Percentiles rank a stretch among this genome's conserved stretches.
Conservation (phyloP, 2,797 vertebrate genomes). For the Morelia viridis region DNA sequence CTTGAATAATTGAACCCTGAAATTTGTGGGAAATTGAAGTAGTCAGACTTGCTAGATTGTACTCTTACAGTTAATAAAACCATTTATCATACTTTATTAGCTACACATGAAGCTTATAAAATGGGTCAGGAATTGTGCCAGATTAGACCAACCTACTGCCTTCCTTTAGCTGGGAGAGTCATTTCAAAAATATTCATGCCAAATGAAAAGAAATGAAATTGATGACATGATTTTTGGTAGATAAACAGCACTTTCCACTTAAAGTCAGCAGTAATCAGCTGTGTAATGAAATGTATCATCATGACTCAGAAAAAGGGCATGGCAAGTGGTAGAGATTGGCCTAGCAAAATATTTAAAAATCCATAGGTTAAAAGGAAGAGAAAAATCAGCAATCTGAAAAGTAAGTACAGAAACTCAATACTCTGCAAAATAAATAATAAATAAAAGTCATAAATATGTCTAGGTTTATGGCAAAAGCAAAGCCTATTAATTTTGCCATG, state of each 20-base stretch:
- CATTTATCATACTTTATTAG: background rate
- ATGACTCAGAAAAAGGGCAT: background rate
- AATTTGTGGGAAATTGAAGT: background rate
- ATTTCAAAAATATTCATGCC: conserved; percentile 11
- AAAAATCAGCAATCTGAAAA: background rate
- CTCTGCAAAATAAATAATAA: background rate
- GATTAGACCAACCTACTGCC: background rate
- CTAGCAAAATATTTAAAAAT: background rate
- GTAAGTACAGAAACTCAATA: background rate
- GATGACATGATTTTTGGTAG: conserved; percentile 3
- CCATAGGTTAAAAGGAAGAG: background rate
- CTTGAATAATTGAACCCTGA: background rate
- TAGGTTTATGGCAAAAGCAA: background rate
- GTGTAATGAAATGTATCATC: conserved; percentile 12
- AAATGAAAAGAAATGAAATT: background rate
- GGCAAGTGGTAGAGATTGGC: background rate
- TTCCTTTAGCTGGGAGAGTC: background rate
- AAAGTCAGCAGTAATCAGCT: conserved; percentile 1
- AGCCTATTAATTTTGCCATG: background rate
- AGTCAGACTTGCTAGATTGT: background rate
- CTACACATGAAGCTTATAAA: background rate
- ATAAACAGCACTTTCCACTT: conserved; percentile 15
- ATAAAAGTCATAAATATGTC: background rate
- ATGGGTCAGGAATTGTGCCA: background rate
- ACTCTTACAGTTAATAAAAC: background rate